Evolutionary conservation across 2,113 vertebrate species (phyloP), one percentile per base, ranked within the genome.

Genomic region (Plecturocebus donacophilus): DNA sequence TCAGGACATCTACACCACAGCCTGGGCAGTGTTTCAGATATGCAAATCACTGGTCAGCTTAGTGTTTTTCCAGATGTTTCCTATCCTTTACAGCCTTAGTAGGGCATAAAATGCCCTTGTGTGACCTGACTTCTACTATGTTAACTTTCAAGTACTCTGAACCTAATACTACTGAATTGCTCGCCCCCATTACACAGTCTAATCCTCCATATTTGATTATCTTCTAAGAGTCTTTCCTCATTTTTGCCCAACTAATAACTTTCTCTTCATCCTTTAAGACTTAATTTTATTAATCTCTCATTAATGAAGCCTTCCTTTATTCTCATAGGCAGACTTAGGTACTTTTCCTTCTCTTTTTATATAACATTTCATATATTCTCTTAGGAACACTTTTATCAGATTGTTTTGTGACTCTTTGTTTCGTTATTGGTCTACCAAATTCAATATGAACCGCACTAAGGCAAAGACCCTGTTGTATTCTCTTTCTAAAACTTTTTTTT

Each of bases 11-110:
- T 77, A 6, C 3, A 58, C 49, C 86, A 42, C 32, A 49, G 17
- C 19, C 68, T 92, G 40, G 80, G 49, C 25, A 84, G 30, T 49
- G 61, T 77, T 95, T 95, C 61, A 49, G 82, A 91, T 84, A 90
- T 12, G 2, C 58, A 94, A 71, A 64, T 83, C 9, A 58, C 10
- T 58, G n/a, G 20, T 84, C 76, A 61, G 6, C 42, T 75, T 56
- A 45, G 40, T 40, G 42, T 49, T 10, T 64, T 71, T 84, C 47
- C 47, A 86, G 38, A n/a, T 77, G 9, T 86, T 91, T 79, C 16
- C 9, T 75, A 21, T 66, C 30, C 12, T 8, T 19, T 73, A 77
- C 0, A 19, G 8, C n/a, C 35, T 52, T 80, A 73, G 17, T 9
- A 75, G 13, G 54, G 73, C 3, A 49, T 35, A 87, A 82, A 86